phyloP scores from a whole-genome alignment of 2,797 vertebrate species.

The Lerista edwardsae region DNA sequence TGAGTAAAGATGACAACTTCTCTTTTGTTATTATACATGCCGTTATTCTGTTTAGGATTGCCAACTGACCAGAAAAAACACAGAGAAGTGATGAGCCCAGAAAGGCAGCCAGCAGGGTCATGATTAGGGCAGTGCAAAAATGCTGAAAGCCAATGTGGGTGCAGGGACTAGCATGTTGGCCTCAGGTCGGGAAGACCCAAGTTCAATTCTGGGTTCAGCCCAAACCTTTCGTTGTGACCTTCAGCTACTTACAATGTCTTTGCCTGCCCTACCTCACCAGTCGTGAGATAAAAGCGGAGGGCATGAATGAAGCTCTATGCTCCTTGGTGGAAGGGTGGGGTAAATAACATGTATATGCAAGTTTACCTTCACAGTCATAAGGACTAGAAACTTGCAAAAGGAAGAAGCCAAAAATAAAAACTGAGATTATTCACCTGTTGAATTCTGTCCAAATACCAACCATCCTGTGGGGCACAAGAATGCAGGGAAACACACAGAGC shows the following conservation, averaged over 20 bases:
- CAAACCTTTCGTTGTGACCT: neutral
- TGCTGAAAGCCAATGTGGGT: neutral
- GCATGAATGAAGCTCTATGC: neutral
- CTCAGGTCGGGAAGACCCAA: neutral
- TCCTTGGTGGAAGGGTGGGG: neutral
- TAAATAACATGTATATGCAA: neutral
- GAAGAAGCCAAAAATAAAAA: neutral
- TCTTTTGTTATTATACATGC: accelerated
- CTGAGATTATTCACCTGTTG: neutral
- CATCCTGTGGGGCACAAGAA: neutral
- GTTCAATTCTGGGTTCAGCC: neutral
- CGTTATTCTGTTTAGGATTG: neutral
- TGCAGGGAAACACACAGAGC: neutral
- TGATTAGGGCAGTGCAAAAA: neutral
- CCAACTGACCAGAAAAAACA: slow-evolving; percentile 8
- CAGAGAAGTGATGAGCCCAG: neutral
- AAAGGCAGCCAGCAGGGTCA: neutral
- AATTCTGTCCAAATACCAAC: neutral
- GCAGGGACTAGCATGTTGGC: neutral
- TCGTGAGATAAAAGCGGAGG: no score
- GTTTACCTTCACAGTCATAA: neutral
- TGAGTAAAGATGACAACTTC: neutral
- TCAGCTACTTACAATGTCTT: neutral
- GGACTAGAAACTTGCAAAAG: neutral
- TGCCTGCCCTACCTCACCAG: neutral